Evolutionary conservation across 2,888 invertebrate species (phyloP), one percentile per base, ranked within the genome.

Genomic region (Ophonus ardosiacus): DNA sequence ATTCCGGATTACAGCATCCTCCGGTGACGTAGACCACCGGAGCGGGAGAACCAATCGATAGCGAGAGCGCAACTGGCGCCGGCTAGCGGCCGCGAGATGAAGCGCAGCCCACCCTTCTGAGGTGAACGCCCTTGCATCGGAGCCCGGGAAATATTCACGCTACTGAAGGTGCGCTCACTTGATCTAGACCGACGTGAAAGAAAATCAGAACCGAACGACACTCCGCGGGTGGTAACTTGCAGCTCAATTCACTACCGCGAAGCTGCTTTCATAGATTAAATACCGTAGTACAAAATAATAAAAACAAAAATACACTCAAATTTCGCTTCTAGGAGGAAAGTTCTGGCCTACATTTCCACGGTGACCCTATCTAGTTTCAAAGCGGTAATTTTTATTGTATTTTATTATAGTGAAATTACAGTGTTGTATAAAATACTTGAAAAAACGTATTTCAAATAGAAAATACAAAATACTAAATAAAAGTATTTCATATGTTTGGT

Each of bases 1-100:
- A 84, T 78, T 84, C 84, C 84, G 84, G 80, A 84, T 84, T 84
- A 84, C 84, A 84, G 84, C 84, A 84, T 84, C 84, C 84, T 40
- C 71, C 85, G 80, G 85, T 85, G 85, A 85, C 85, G 85, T 79
- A 68, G 85, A 13, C 43, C 43, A 68, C 85, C 85, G 71, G 80
- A 80, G 85, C 85, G 84, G 40, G 78, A 74, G 71, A 68, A 65
- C 78, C 79, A 80, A 85, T 85, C 85, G 85, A 85, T 85, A 85
- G 59, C 57, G 17, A 43, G 18, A 80, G 79, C 78, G 31, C 80
- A 51, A 63, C 56, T 84, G 51, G 85, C 85, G 85, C 85, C 85
- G 40, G 84, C 84, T 84, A 84, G 84, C 51, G 84, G 43, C n/a
- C 21, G 6, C 76, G 38, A 17, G 7, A 38, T 0, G 38, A 71